phyloP scores from a whole-genome alignment of 2,113 vertebrate species.

The Dasyornis broadbenti region DNA sequence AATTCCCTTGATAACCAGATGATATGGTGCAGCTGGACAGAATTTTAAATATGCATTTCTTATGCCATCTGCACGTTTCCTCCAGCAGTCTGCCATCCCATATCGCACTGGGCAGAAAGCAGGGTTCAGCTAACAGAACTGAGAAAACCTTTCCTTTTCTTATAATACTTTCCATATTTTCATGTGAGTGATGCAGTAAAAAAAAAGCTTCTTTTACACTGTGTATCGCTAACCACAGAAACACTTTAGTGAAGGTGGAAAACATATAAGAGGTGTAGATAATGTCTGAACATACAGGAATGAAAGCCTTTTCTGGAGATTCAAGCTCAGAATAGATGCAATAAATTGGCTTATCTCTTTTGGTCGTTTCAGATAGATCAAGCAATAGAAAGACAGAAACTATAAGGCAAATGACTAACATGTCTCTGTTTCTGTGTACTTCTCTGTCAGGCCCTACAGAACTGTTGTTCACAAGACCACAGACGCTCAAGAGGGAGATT shows the following conservation, averaged over 20 bases:
- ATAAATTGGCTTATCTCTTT: not conserved
- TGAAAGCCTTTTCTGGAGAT: not conserved
- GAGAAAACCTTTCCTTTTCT: not conserved
- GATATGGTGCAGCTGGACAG: not conserved
- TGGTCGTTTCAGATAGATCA: not conserved
- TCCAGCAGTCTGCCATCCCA: not conserved
- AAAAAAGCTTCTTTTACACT: not conserved
- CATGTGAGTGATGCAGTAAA: not conserved
- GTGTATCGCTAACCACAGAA: not conserved
- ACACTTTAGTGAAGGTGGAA: not conserved
- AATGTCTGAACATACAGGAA: not conserved
- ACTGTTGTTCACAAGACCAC: not conserved
- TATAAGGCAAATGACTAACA: not conserved
- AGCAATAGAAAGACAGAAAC: not conserved
- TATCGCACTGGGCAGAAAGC: rapidly evolving
- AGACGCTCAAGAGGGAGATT: not conserved
- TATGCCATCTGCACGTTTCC: not conserved
- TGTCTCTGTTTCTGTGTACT: not conserved
- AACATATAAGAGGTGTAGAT: not conserved
- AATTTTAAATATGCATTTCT: not conserved
- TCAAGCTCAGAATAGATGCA: not conserved
- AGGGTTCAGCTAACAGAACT: not conserved
- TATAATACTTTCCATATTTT: not conserved
- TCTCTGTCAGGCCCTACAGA: not conserved
- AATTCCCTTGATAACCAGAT: not conserved